These are phyloP conservation scores for Venustaconcha ellipsiformis DNA, from an alignment of 1,140 invertebrate species.

Conservation along the genomic window DNA sequence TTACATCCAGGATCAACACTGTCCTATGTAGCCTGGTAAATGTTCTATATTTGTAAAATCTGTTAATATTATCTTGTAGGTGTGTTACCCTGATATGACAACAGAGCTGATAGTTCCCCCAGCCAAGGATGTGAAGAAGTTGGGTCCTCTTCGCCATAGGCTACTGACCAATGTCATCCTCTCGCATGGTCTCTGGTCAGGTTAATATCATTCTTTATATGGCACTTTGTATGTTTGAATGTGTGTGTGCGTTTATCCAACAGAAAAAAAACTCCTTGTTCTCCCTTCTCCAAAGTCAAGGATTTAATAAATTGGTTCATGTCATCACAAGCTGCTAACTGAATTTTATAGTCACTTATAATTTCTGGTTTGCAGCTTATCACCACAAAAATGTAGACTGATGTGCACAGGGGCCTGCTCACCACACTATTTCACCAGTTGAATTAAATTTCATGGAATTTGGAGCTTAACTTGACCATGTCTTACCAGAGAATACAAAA, in stretches of 20 bases:
- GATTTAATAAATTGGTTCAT: not conserved
- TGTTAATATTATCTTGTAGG: slow-evolving; percentile 40
- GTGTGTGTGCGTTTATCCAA: too few species aligned
- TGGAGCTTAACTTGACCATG: too few species aligned
- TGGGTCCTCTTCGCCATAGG: slow-evolving; percentile 75
- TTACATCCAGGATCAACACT: not conserved
- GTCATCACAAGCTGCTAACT: not conserved
- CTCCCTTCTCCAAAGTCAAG: not conserved
- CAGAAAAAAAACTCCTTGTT: not conserved
- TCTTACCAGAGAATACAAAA: too few species aligned
- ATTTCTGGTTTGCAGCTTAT: not conserved
- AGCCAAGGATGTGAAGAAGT: slow-evolving; percentile 70
- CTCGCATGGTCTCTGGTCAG: slow-evolving; percentile 80
- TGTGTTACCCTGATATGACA: slow-evolving; percentile 91
- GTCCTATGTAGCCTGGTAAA: not conserved
- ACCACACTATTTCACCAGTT: too few species aligned
- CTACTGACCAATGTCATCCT: slow-evolving; percentile 87
- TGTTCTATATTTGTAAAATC: not conserved
- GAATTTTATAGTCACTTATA: not conserved
- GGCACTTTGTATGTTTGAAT: too few species aligned
- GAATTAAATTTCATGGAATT: too few species aligned
- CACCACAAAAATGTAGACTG: not conserved
- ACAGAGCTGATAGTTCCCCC: slow-evolving; percentile 85
- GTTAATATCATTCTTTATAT: slow-evolving; percentile 43
- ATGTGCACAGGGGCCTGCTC: too few species aligned